Evolutionary conservation across 2,113 vertebrate species (phyloP).

Genomic region (Etheostoma spectabile): DNA sequence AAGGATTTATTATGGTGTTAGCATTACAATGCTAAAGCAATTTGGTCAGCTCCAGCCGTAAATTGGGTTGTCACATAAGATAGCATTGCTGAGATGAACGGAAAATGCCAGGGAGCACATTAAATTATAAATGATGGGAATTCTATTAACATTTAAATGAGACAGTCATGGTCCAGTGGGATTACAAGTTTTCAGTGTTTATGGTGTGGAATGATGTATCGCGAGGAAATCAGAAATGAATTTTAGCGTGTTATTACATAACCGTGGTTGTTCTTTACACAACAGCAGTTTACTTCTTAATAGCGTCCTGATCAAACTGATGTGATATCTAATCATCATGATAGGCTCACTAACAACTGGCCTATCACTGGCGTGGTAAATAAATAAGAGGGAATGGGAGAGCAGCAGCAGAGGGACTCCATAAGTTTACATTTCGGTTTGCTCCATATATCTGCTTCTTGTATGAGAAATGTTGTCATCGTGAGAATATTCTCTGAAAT

Average conservation of each 20-base stretch:
- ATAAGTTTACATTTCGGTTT: conserved; percentile 28
- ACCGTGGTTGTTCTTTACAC: conserved; percentile 44
- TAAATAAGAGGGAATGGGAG: neutral
- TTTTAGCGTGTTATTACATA: conserved; percentile 55
- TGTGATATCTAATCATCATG: conserved; percentile 46
- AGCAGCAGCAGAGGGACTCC: conserved; percentile 1
- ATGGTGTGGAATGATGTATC: conserved; percentile 68
- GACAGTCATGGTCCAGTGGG: conserved; percentile 71
- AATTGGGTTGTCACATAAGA: conserved; percentile 78
- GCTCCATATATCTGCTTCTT: conserved; percentile 26
- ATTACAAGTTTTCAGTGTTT: conserved; percentile 73
- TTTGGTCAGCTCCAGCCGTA: conserved; percentile 68
- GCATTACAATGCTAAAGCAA: conserved; percentile 67
- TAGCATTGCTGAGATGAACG: conserved; percentile 65
- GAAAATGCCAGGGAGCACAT: conserved; percentile 68
- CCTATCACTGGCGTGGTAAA: neutral
- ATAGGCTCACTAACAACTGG: conserved; percentile 33
- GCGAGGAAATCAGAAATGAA: conserved; percentile 54
- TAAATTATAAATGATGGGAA: conserved; percentile 79
- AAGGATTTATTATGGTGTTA: conserved; percentile 70
- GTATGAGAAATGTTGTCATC: conserved; percentile 42
- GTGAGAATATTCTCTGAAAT: conserved; percentile 47
- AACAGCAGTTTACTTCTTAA: conserved; percentile 50
- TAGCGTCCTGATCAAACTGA: conserved; percentile 45
- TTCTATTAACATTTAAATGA: conserved; percentile 82